Base-by-base conservation (phyloP, 2,797 vertebrate species). In the Champsocephalus gunnari region DNA sequence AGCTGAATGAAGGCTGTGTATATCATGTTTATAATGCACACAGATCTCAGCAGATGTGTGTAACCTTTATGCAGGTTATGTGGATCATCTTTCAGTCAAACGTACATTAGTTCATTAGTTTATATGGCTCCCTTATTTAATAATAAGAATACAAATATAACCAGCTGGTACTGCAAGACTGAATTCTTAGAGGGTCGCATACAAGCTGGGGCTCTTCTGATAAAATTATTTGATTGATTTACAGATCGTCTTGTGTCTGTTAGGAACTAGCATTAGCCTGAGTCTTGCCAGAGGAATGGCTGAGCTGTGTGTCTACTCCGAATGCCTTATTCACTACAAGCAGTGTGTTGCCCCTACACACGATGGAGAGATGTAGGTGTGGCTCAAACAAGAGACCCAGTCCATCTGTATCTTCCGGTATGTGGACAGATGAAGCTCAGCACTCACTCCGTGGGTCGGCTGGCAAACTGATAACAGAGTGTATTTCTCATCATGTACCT, bases 401-500 rank as follows among this genome's bases (percentile, higher is more conserved):
- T 45, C 49, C 11, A 3, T 13, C 11, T 64, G n/a, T 32, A 41
- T 7, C 49, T 54, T 17, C 12, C 9, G 24, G 49, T 48, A 9
- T n/a, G 45, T 34, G 17, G 7, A 55, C 41, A 71, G 0, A 19
- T 16, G 2, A 38, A n/a, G 19, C n/a, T 61, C 8, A 47, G 41
- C 24, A 38, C 9, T 34, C 2, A 24, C 4, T 10, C 14, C 14
- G 2, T 1, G 14, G 6, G 16, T 11, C 1, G 5, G 5, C 47
- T 12, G 16, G 3, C 32, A 2, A 44, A 14, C 2, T 12, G 51
- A 55, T 45, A 51, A 24, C 38, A 4, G 24, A 3, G 6, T 2
- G 6, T 54, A 17, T 41, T 55, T 55, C 17, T 28, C 38, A 6
- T 32, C 2, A 5, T 70, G 92, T 82, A 97, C 97, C 96, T 84